Base-by-base conservation (phyloP, 2,888 invertebrate species). In the Matsumyia berberina region DNA sequence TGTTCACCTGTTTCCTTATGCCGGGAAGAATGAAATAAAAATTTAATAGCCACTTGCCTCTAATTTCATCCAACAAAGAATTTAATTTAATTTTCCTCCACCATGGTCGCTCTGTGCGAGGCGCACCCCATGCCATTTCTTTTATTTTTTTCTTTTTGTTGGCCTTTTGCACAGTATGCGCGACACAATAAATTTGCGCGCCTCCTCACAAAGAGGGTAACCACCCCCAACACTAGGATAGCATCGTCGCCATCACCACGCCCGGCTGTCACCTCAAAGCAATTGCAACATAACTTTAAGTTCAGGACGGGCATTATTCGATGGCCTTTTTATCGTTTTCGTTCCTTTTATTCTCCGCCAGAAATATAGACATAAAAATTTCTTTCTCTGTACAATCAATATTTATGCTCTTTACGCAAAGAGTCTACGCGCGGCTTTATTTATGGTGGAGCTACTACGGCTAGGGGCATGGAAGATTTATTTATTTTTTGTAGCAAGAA, bases 31-130 rank as follows among this genome's bases (percentile, higher is more conserved):
- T 83, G 67, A 74, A 83, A 79, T 78, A 69, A 83, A 79, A 83
- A 83, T 83, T 83, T 83, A 79, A 83, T 83, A 79, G 78, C 83
- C 83, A 83, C 83, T 83, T 83, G 83, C 78, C 62, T 83, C 73
- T 83, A 79, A 83, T 83, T 78, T 69, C 64, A 69, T 78, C 79
- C 79, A 64, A 79, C 79, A 83, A 83, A 79, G 83, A 79, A 83
- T 83, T 83, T 83, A 83, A 83, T 83, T 83, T 83, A 83, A 79
- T 83, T 83, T 83, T 79, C 69, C 58, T 55, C 51, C 60, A 53
- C 29, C 66, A 35, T 9, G 58, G 46, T 51, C 66, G 6, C 33
- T 42, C 15, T 35, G 42, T 72, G 64, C 31, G 57, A 31, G 33
- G 11, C 19, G 49, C 8, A 19, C 62, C 44, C 11, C 55, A 6